Conservation (phyloP, 1,140 invertebrate genomes). For the Ceratosolen fusciceps region DNA sequence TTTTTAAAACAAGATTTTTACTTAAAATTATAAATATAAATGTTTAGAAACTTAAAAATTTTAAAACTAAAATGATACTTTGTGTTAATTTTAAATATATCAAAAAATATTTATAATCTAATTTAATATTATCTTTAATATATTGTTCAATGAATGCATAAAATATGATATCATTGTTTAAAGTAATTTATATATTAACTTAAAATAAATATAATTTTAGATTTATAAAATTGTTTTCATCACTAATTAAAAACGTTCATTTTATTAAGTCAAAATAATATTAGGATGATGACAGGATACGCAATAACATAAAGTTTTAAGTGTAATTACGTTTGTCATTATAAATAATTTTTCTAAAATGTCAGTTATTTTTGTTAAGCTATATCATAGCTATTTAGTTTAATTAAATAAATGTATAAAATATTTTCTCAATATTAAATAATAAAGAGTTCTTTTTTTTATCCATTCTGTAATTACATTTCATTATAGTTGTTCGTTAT, state of each 20-base stretch:
- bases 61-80: too few relatives aligned
- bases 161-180: too few relatives aligned
- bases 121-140: too few relatives aligned
- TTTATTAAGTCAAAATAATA: conserved; percentile 45
- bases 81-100: too few relatives aligned
- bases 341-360: conserved; percentile 51
- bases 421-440: conserved; percentile 60
- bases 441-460: conserved; percentile 49
- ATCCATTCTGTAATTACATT: conserved; percentile 62
- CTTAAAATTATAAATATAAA: too few relatives aligned
- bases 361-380: conserved; percentile 52
- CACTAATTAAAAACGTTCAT: conserved; percentile 41
- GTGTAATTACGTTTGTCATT: conserved; percentile 50
- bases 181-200: conserved; percentile 28
- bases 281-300: conserved; percentile 35
- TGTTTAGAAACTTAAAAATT: too few relatives aligned
- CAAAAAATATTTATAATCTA: too few relatives aligned
- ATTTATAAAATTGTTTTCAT: conserved; percentile 35
- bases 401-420: conserved; percentile 69
- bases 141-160: too few relatives aligned
- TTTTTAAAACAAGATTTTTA: too few relatives aligned
- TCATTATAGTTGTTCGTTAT: conserved; percentile 56
- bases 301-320: conserved; percentile 51
- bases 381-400: conserved; percentile 49
- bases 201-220: too few relatives aligned